phyloP scores from a whole-genome alignment of 30 jellyfish, hydroid and myxozoan genomes.

The Hydractinia symbiolongicarpus region DNA sequence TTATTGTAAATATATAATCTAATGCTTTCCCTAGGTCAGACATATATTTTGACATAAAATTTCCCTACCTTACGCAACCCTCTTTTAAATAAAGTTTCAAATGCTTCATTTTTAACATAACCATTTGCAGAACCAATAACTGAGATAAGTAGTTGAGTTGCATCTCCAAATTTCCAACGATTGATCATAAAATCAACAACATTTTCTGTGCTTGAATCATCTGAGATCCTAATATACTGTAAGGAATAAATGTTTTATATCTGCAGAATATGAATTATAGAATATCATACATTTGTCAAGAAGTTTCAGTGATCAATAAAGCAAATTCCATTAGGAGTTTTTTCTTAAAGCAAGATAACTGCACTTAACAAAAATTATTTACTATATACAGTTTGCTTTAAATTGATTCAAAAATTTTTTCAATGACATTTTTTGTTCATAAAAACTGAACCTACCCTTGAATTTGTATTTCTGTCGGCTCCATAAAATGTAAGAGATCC shows the following conservation, averaged over 20 bases:
- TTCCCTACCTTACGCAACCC: background rate
- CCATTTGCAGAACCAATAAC: conserved; percentile 19
- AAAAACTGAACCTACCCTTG: background rate
- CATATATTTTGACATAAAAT: background rate
- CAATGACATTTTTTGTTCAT: background rate
- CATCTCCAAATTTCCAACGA: conserved; percentile 5
- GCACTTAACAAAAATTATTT: too few relatives aligned
- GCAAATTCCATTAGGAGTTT: too few relatives aligned
- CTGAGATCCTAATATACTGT: background rate
- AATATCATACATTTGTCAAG: too few relatives aligned
- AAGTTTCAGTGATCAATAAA: too few relatives aligned
- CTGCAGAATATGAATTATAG: too few relatives aligned
- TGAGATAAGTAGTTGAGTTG: conserved; percentile 5
- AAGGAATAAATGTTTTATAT: background rate
- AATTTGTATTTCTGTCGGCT: conserved; percentile 6
- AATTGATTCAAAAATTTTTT: background rate
- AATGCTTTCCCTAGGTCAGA: too few relatives aligned
- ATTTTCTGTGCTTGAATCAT: background rate
- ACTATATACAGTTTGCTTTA: too few relatives aligned
- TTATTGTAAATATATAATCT: too few relatives aligned
- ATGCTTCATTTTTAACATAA: background rate
- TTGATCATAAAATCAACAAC: background rate
- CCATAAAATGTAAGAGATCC: background rate
- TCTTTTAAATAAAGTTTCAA: background rate
- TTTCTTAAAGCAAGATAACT: too few relatives aligned